Conservation (phyloP, 2,888 invertebrate species). For the Drosophila austrosaltans region DNA sequence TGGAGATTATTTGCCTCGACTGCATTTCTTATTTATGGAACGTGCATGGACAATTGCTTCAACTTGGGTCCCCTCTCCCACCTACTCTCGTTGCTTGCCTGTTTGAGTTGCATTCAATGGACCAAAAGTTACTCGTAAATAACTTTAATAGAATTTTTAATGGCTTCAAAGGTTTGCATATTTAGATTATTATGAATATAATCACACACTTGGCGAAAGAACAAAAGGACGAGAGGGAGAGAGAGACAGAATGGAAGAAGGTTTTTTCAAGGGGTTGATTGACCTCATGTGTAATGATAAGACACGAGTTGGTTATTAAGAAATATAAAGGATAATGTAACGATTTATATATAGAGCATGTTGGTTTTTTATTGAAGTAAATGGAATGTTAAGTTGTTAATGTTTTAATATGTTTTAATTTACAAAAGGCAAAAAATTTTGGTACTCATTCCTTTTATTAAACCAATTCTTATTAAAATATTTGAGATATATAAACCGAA, state of each 20-base stretch:
- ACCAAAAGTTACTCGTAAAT: conserved; percentile 71
- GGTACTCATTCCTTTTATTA: no score
- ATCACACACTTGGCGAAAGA: not conserved
- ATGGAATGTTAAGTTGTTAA: no score
- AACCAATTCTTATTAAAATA: no score
- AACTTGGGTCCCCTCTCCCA: not conserved
- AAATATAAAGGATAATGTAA: not conserved
- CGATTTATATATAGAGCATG: no score
- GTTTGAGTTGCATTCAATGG: conserved; percentile 69
- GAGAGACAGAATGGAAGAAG: no score
- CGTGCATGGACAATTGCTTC: conserved; percentile 72
- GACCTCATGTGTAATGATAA: not conserved
- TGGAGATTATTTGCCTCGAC: conserved; percentile 36
- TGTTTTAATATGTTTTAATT: not conserved
- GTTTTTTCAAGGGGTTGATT: not conserved
- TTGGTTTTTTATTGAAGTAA: no score
- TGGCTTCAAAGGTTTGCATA: conserved; percentile 34
- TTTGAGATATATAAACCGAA: no score
- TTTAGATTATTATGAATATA: conserved; percentile 6
- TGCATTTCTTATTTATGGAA: conserved; percentile 78
- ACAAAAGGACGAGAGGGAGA: not conserved
- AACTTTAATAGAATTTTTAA: conserved; percentile 79
- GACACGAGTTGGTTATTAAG: not conserved
- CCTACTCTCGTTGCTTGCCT: conserved; percentile 37
- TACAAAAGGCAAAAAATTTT: not conserved